phyloP scores from a whole-genome alignment of 2,113 vertebrate species.

The Macquaria ambigua region DNA sequence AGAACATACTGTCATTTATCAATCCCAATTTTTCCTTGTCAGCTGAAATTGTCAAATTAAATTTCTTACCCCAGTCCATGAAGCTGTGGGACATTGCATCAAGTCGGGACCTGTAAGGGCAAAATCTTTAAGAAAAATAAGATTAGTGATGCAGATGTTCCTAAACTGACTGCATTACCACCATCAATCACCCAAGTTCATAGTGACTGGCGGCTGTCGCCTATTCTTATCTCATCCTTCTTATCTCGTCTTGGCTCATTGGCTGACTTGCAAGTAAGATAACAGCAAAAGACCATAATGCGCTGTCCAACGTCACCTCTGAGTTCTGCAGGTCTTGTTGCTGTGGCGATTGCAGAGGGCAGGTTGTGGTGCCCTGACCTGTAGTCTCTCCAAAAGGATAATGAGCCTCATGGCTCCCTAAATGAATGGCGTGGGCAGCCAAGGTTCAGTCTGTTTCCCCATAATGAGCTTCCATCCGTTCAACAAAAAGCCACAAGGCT shows the following conservation, averaged over 20 bases:
- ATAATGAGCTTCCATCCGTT: constrained; percentile 78
- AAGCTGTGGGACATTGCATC: constrained; percentile 45
- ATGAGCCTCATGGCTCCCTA: constrained; percentile 80
- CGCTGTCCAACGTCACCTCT: constrained; percentile 54
- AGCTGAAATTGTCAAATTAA: not conserved
- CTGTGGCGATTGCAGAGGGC: constrained; percentile 69
- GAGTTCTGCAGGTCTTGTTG: constrained; percentile 66
- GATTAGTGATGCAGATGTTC: constrained; percentile 41
- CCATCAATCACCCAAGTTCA: constrained; percentile 69
- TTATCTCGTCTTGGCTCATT: constrained; percentile 25
- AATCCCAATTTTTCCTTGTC: not conserved
- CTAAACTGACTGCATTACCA: constrained; percentile 51
- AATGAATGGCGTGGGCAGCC: constrained; percentile 73
- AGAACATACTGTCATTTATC: not conserved
- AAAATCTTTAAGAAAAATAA: constrained; percentile 56
- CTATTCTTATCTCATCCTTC: constrained; percentile 50
- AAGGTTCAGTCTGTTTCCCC: constrained; percentile 69
- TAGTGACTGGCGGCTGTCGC: constrained; percentile 59
- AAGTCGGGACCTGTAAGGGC: constrained; percentile 36
- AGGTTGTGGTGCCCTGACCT: constrained; percentile 77
- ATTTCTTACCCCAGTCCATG: not conserved
- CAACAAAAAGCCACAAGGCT: constrained; percentile 58
- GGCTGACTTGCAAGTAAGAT: constrained; percentile 56
- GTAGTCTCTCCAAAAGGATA: constrained; percentile 79
- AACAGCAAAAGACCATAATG: constrained; percentile 44